These are phyloP conservation scores for Anadara kagoshimensis DNA, from an alignment of 1,140 invertebrate species.

Conservation along the genomic window DNA sequence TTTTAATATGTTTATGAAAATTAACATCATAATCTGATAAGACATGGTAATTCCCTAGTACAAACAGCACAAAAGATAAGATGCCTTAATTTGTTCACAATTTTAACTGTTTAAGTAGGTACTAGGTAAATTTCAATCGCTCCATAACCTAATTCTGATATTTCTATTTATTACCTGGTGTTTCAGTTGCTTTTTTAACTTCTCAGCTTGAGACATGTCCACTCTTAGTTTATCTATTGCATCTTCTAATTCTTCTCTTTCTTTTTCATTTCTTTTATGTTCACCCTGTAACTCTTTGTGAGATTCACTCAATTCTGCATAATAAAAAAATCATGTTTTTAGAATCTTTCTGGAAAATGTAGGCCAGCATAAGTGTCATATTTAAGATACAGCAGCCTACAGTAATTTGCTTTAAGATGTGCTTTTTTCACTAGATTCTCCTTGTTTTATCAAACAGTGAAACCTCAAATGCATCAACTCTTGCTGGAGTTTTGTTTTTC, in stretches of 20 bases:
- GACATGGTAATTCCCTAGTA: too few species aligned
- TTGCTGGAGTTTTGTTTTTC: too few species aligned
- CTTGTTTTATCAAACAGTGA: too few species aligned
- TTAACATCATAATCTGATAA: too few species aligned
- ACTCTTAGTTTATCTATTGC: constrained; percentile 58
- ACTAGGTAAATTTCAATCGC: too few species aligned
- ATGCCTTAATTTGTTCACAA: too few species aligned
- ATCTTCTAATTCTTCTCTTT: constrained; percentile 59
- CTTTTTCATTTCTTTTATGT: constrained; percentile 53
- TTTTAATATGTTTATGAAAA: too few species aligned
- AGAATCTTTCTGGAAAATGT: not conserved
- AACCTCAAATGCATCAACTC: too few species aligned
- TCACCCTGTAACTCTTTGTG: constrained; percentile 52
- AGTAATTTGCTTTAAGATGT: not conserved
- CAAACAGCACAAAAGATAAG: too few species aligned
- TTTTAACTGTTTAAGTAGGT: too few species aligned
- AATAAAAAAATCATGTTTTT: not conserved
- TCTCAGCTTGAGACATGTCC: constrained; percentile 52
- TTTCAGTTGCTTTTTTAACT: constrained; percentile 57
- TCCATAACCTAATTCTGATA: too few species aligned
- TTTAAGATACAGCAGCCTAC: not conserved
- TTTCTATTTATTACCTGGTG: constrained; percentile 48
- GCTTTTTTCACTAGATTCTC: too few species aligned
- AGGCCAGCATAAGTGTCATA: not conserved
- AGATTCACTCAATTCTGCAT: constrained; percentile 52